Conservation (phyloP, 2,113 vertebrate species). For the Turdus rufiventris region DNA sequence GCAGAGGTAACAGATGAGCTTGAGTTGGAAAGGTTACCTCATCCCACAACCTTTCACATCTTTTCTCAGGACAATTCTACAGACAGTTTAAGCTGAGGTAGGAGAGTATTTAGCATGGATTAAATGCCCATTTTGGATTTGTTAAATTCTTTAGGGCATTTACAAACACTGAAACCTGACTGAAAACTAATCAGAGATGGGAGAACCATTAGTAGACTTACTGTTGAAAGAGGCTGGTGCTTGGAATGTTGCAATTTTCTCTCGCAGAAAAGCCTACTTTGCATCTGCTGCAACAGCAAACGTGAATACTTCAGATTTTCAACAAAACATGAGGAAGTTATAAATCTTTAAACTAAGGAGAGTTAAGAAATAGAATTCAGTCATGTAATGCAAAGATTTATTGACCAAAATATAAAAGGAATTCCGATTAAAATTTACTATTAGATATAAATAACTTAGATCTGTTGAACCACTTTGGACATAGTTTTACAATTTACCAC, state of each 20-base stretch:
- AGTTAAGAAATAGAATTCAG: neutral
- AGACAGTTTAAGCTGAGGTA: neutral
- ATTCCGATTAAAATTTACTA: neutral
- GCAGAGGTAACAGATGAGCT: neutral
- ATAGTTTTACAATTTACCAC: neutral
- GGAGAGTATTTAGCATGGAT: neutral
- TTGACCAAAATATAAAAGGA: neutral
- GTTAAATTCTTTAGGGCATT: neutral
- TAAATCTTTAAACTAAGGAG: neutral
- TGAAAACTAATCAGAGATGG: neutral
- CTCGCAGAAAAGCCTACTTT: neutral
- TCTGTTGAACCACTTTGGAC: neutral
- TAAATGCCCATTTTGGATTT: neutral
- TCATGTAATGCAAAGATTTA: neutral
- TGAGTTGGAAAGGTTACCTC: neutral
- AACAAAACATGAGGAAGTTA: rapidly evolving
- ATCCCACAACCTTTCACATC: neutral
- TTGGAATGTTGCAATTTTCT: neutral
- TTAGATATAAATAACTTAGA: neutral
- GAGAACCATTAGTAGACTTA: neutral
- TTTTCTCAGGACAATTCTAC: neutral
- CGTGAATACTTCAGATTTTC: neutral
- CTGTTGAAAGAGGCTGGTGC: neutral
- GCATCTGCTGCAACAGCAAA: neutral
- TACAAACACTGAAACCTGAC: neutral